phyloP scores from a whole-genome alignment of 2,888 invertebrate species.

The Eupeodes luniger region DNA sequence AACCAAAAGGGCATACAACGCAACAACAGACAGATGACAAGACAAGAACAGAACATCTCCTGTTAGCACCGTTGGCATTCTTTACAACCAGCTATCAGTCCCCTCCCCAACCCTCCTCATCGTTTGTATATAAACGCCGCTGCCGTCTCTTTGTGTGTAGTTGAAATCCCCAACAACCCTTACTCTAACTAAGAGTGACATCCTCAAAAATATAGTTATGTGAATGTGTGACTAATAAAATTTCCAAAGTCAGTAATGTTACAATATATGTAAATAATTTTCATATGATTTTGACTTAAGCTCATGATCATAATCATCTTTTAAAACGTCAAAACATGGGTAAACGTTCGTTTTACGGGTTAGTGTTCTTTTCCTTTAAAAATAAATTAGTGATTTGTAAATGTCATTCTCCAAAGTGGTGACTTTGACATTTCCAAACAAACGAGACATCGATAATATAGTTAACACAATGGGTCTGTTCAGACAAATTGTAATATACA shows the following conservation, averaged over 20 bases:
- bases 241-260: conserved; percentile 1
- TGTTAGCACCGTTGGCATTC: conserved; percentile 62
- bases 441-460: too few species aligned
- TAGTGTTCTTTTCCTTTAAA: too few species aligned
- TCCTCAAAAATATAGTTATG: conserved; percentile 57
- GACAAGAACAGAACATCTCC: conserved; percentile 72
- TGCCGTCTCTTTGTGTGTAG: not conserved
- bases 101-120: not conserved
- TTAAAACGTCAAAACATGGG: too few species aligned
- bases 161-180: conserved; percentile 24
- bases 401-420: too few species aligned
- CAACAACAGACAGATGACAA: conserved; percentile 67
- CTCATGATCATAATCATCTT: too few species aligned
- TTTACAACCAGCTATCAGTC: not conserved
- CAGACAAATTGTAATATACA: too few species aligned
- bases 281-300: too few species aligned
- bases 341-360: too few species aligned
- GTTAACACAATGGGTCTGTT: too few species aligned
- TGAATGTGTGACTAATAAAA: conserved; percentile 42
- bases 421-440: too few species aligned
- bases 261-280: not conserved
- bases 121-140: too few species aligned
- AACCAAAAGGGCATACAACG: conserved; percentile 60
- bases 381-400: too few species aligned
- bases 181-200: conserved; percentile 51